Conservation (phyloP, 1,140 invertebrate species). For the Drosophila subobscura region DNA sequence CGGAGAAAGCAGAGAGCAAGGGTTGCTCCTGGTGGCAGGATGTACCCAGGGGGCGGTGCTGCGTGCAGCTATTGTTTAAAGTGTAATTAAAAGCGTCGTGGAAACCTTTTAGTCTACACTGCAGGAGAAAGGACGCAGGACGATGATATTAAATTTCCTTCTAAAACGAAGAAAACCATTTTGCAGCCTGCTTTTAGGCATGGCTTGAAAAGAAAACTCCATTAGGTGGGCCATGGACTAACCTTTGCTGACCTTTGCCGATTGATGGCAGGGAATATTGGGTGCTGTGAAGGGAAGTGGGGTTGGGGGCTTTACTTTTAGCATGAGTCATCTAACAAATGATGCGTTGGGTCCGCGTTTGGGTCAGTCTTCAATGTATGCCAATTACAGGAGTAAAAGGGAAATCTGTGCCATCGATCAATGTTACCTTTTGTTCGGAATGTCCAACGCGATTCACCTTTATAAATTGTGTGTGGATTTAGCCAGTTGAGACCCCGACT, state of each 20-base stretch:
- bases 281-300: slow-evolving; percentile 7
- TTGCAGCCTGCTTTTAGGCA: slow-evolving; percentile 41
- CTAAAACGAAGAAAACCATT: slow-evolving; percentile 20
- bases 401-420: slow-evolving; percentile 37
- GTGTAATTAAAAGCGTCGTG: slow-evolving; percentile 77
- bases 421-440: neutral
- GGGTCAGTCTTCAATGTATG: slow-evolving; percentile 50
- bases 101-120: slow-evolving; percentile 73
- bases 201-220: slow-evolving; percentile 63
- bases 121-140: slow-evolving; percentile 20
- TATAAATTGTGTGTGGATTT: neutral
- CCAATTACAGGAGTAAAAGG: slow-evolving; percentile 39
- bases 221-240: slow-evolving; percentile 41
- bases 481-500: neutral
- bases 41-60: slow-evolving; percentile 12
- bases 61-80: slow-evolving; percentile 72
- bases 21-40: slow-evolving; percentile 25
- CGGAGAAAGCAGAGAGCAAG: slow-evolving; percentile 17
- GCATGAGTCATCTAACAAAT: slow-evolving; percentile 79
- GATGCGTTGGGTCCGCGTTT: slow-evolving; percentile 28
- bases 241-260: slow-evolving; percentile 71
- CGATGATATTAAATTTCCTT: slow-evolving; percentile 74
- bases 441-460: no score
- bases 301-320: slow-evolving; percentile 28
- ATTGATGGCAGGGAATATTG: slow-evolving; percentile 42